phyloP scores from a whole-genome alignment of 2,888 invertebrate species.

The Phortica okadai region DNA sequence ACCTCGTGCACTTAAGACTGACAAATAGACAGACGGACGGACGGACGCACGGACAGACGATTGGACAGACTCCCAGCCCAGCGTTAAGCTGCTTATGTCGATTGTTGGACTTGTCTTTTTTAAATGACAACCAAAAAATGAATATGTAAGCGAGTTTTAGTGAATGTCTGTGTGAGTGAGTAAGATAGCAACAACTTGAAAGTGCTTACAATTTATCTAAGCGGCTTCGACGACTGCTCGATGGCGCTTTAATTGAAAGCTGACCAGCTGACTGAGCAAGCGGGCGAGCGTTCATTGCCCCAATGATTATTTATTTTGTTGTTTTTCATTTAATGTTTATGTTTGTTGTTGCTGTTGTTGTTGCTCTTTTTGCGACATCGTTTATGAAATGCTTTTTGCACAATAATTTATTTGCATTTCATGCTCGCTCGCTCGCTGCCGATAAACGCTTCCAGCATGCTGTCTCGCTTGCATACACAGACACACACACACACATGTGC shows the following conservation, averaged over 20 bases:
- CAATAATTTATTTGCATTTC: constrained; percentile 29
- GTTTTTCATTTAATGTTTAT: constrained; percentile 41
- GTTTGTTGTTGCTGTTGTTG: constrained; percentile 40
- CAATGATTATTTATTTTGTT: constrained; percentile 41
- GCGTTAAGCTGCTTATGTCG: not conserved
- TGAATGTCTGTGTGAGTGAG: not conserved
- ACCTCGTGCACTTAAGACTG: not conserved
- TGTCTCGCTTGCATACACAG: not conserved
- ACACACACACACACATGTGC: not conserved
- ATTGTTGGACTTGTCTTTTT: not conserved
- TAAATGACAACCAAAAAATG: constrained; percentile 3
- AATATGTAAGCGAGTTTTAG: not conserved
- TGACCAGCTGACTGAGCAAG: not conserved
- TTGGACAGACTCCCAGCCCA: not conserved
- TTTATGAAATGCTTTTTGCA: constrained; percentile 39
- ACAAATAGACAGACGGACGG: too few relatives aligned
- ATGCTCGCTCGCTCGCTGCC: constrained; percentile 19
- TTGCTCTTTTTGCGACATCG: not conserved
- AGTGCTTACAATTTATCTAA: not conserved
- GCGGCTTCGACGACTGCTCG: not conserved
- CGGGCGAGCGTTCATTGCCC: constrained; percentile 36
- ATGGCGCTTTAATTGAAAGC: not conserved
- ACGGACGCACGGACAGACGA: not conserved
- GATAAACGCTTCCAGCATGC: constrained; percentile 10
- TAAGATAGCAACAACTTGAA: not conserved